A percentile compares a stretch with the other conserved stretches of the same genome.
Evolutionary conservation across 2,797 vertebrate genomes (phyloP).

Genomic region (Coregonus sp.): DNA sequence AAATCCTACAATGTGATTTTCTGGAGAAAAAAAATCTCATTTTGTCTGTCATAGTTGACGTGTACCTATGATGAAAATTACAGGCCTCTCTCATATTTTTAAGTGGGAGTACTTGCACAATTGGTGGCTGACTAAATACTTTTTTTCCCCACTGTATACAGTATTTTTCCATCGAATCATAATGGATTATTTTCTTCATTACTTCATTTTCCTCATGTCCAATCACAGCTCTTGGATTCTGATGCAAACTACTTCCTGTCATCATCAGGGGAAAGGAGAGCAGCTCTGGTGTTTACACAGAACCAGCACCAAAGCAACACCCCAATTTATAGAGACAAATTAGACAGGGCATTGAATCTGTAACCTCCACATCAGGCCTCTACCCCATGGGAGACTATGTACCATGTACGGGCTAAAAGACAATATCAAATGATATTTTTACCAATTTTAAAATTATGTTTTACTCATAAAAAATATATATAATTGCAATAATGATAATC

Average conservation of each 20-base stretch:
- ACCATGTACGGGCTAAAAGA: not conserved
- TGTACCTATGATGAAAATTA: too few relatives aligned
- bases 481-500: too few relatives aligned
- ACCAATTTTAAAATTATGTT: slow-evolving; percentile 25
- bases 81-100: too few relatives aligned
- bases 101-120: too few relatives aligned
- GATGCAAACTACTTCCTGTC: not conserved
- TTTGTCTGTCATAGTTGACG: too few relatives aligned
- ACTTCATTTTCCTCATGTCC: not conserved
- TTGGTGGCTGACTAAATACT: too few relatives aligned
- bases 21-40: too few relatives aligned
- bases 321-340: slow-evolving; percentile 28
- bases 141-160: not conserved
- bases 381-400: not conserved
- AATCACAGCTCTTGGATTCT: not conserved
- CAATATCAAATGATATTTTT: slow-evolving; percentile 15
- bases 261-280: not conserved
- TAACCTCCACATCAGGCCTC: not conserved
- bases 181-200: too few relatives aligned
- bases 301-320: slow-evolving; percentile 21
- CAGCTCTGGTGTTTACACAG: not conserved
- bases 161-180: not conserved
- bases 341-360: slow-evolving; percentile 21
- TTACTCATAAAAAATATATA: not conserved
- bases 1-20: too few relatives aligned